A percentile compares a stretch with the other conserved stretches of the same genome.
phyloP scores from a whole-genome alignment of 1,140 invertebrate genomes.

The Prorops nasuta region DNA sequence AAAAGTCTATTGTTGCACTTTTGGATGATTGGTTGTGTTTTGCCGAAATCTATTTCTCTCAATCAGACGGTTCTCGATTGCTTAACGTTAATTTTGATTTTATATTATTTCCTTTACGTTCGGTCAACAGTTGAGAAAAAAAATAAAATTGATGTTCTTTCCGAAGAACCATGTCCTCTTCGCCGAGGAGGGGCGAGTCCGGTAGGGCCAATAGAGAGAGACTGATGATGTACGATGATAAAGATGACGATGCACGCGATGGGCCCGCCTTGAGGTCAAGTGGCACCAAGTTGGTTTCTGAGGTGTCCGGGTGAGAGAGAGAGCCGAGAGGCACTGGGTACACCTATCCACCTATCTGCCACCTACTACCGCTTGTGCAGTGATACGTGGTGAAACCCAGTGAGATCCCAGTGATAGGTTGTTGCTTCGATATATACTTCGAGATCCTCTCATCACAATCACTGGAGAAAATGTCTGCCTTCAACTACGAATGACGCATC shows the following conservation, averaged over 20 bases:
- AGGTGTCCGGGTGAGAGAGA: constrained; percentile 45
- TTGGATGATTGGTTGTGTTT: constrained; percentile 44
- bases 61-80: constrained; percentile 25
- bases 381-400: constrained; percentile 37
- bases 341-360: constrained; percentile 36
- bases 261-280: constrained; percentile 48
- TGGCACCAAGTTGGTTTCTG: constrained; percentile 46
- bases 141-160: constrained; percentile 59
- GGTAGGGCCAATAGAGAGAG: constrained; percentile 56
- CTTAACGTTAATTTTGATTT: constrained; percentile 33
- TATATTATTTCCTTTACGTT: constrained; percentile 54
- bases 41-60: constrained; percentile 28
- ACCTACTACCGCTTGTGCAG: constrained; percentile 35
- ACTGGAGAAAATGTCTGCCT: constrained; percentile 21
- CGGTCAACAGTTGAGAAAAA: constrained; percentile 46
- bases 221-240: constrained; percentile 53
- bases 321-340: constrained; percentile 35
- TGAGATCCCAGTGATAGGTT: constrained; percentile 37
- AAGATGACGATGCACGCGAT: constrained; percentile 47
- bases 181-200: constrained; percentile 55
- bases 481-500: no score
- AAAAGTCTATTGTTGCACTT: constrained; percentile 30
- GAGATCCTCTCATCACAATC: constrained; percentile 27
- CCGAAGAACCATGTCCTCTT: constrained; percentile 60
- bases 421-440: constrained; percentile 30